Evolutionary conservation across 2,113 vertebrate species (phyloP).

Genomic region (Rissa tridactyla): DNA sequence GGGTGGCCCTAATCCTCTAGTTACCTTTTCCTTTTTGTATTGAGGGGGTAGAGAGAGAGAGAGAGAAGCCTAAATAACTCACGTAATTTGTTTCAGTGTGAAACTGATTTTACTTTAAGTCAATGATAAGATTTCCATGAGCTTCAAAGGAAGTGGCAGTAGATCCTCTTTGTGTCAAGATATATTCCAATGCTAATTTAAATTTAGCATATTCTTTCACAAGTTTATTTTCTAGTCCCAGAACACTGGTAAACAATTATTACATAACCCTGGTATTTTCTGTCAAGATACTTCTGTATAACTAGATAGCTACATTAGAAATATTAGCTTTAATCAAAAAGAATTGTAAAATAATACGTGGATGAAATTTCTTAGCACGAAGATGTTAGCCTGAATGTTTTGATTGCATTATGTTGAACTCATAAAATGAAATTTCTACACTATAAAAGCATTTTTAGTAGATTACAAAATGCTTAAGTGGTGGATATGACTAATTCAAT

Average conservation of each 20-base stretch:
- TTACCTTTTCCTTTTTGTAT: not conserved
- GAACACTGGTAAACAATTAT: not conserved
- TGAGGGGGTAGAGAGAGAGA: not conserved
- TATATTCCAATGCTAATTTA: not conserved
- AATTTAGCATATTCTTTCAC: not conserved
- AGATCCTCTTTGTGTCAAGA: not conserved
- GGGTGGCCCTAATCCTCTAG: no score
- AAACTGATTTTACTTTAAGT: not conserved
- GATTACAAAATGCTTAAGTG: constrained; percentile 87
- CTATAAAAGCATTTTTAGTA: constrained; percentile 83
- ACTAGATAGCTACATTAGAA: not conserved
- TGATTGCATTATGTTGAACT: constrained; percentile 84
- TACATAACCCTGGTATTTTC: not conserved
- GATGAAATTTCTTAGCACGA: constrained; percentile 79
- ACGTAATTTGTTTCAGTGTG: not conserved
- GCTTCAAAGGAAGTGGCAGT: not conserved
- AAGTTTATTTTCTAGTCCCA: not conserved
- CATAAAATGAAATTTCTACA: constrained; percentile 87
- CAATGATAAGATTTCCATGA: not conserved
- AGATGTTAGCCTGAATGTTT: constrained; percentile 79
- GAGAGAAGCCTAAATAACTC: not conserved
- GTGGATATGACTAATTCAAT: constrained; percentile 84
- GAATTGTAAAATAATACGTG: constrained; percentile 52
- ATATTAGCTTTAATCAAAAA: not conserved
- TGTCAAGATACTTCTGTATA: not conserved